These are phyloP conservation scores for Leptinotarsa juncta DNA, from an alignment of 2,888 invertebrate genomes.

Conservation along the genomic window DNA sequence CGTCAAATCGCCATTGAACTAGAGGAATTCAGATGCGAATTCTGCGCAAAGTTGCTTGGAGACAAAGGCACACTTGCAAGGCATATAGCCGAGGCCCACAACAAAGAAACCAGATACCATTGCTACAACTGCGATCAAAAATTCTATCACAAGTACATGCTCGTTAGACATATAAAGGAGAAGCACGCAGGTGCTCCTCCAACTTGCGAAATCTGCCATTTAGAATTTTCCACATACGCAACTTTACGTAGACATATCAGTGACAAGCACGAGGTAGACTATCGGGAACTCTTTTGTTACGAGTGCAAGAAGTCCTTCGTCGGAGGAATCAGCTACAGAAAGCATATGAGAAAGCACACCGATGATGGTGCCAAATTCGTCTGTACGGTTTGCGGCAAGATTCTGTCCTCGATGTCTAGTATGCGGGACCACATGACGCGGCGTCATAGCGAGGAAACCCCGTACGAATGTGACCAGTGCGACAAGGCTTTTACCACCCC, in stretches of 20 bases:
- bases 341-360: constrained; percentile 29
- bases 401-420: constrained; percentile 54
- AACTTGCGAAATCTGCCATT: constrained; percentile 41
- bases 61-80: constrained; percentile 65
- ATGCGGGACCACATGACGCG: constrained; percentile 57
- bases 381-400: constrained; percentile 61
- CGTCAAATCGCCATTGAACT: constrained; percentile 28
- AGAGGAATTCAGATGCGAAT: constrained; percentile 55
- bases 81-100: constrained; percentile 63
- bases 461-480: constrained; percentile 58
- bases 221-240: constrained; percentile 42
- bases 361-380: constrained; percentile 9
- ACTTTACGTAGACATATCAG: constrained; percentile 38
- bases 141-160: constrained; percentile 31
- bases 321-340: constrained; percentile 23
- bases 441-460: constrained; percentile 52
- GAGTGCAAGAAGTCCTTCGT: constrained; percentile 26
- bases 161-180: constrained; percentile 28
- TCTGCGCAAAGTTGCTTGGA: constrained; percentile 67
- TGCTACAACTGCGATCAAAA: constrained; percentile 24
- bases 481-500: constrained; percentile 67
- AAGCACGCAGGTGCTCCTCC: constrained; percentile 24
- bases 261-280: constrained; percentile 27
- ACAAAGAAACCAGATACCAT: constrained; percentile 25
- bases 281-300: constrained; percentile 17